Evolutionary conservation across 2,797 vertebrate genomes (phyloP).

Genomic region (Rhynchonycteris naso): DNA sequence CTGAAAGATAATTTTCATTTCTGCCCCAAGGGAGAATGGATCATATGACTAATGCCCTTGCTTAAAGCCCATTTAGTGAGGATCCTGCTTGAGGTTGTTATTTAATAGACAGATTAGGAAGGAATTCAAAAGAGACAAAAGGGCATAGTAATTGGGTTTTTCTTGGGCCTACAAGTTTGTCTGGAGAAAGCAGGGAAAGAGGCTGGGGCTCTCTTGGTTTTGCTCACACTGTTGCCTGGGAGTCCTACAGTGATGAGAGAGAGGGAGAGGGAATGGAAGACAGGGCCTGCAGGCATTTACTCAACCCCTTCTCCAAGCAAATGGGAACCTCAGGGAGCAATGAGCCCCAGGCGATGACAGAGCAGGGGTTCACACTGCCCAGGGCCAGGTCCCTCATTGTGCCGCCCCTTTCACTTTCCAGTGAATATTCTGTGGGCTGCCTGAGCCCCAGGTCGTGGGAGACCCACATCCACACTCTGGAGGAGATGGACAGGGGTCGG

Average conservation of each 20-base stretch:
- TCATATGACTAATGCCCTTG: slow-evolving; percentile 61
- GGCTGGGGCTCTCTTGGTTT: background rate
- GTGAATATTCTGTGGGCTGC: background rate
- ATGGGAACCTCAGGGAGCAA: background rate
- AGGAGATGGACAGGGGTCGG: background rate
- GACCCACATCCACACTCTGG: background rate
- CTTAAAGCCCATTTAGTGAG: slow-evolving; percentile 72
- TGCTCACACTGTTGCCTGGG: background rate
- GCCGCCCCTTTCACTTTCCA: background rate
- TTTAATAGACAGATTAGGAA: slow-evolving; percentile 59
- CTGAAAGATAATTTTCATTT: slow-evolving; percentile 71
- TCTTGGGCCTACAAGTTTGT: background rate
- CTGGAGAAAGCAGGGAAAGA: background rate
- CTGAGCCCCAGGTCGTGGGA: background rate
- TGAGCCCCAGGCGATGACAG: background rate
- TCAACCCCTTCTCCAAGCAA: background rate
- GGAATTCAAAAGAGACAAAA: slow-evolving; percentile 49
- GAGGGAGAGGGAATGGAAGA: background rate
- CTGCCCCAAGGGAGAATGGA: slow-evolving; percentile 62
- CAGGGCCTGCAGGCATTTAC: background rate
- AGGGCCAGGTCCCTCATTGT: accelerated
- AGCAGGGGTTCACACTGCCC: too few species aligned
- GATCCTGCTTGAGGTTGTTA: slow-evolving; percentile 28
- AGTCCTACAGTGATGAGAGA: background rate
- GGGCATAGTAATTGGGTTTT: background rate